Percentiles rank a stretch among this genome's conserved stretches.
Evolutionary conservation across 1,140 invertebrate species (phyloP).

Genomic region (Meteorus sp.): DNA sequence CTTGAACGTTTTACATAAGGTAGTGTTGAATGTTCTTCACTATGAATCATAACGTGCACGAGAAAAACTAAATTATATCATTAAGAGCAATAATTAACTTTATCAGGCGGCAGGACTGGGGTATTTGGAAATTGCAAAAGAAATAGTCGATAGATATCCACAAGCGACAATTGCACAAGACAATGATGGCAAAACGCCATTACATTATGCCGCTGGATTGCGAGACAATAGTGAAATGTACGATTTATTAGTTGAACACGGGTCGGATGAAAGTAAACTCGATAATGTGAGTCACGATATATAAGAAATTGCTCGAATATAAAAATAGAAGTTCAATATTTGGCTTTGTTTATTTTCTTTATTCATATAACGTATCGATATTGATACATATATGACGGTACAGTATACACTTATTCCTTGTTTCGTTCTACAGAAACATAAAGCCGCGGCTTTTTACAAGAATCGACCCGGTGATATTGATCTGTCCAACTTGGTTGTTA

Average conservation of each 20-base stretch:
- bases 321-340: constrained; percentile 5
- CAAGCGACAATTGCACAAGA: constrained; percentile 69
- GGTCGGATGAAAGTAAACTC: constrained; percentile 75
- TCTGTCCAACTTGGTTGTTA: constrained; percentile 64
- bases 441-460: constrained; percentile 77
- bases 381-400: not conserved
- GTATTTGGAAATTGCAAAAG: constrained; percentile 70
- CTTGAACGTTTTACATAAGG: constrained; percentile 80
- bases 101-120: constrained; percentile 80
- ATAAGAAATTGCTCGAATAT: not conserved
- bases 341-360: too few relatives aligned
- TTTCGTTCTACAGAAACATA: constrained; percentile 69
- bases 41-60: not conserved
- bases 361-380: not conserved
- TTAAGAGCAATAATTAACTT: constrained; percentile 22
- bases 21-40: constrained; percentile 43
- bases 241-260: constrained; percentile 71
- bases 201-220: constrained; percentile 85
- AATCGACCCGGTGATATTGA: constrained; percentile 76
- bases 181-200: constrained; percentile 81
- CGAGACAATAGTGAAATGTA: constrained; percentile 74
- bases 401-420: too few relatives aligned
- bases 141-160: constrained; percentile 73
- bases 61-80: too few relatives aligned
- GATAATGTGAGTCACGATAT: constrained; percentile 74